Evolutionary conservation across 2,113 vertebrate species (phyloP), one percentile per base, ranked within the genome.

Genomic region (Microcebus ravelobensis): DNA sequence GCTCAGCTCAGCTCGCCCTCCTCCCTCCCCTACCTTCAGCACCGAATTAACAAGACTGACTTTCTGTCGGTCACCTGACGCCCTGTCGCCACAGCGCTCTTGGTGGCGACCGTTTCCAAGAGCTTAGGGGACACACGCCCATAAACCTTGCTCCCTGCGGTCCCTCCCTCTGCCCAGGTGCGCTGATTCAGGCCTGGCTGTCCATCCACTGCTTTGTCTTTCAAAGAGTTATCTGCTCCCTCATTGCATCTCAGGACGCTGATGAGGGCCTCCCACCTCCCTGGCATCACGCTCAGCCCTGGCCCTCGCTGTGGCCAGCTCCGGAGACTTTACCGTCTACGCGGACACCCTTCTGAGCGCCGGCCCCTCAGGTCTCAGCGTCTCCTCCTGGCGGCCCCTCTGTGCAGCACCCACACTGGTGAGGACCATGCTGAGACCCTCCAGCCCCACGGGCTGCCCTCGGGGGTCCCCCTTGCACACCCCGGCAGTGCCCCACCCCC

Each of bases 131-230:
- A 59, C 57, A 14, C 2, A 0, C 3, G 0, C 21, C 21, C 3
- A 0, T 2, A 5, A 13, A 17, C n/a, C 48, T 77, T 3, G n/a
- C 20, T 45, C 23, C 14, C 39, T 63, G 1, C 1, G 27, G 20
- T 18, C 11, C 0, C n/a, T 3, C 45, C 14, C 29, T 48, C 21
- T 13, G 0, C 4, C 6, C 1, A 0, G 7, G 21, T 1, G 0
- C 0, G 7, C 48, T 27, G 6, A 2, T 36, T 0, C 1, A 25
- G 18, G 12, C 39, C 79, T 10, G 1, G 48, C 23, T 36, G 23
- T 12, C 23, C 15, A 0, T 1, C 14, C 61, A 1, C 14, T 31
- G 57, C 15, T 5, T 29, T 2, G 20, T 17, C 45, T 1, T 59
- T 29, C 92, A 14, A 6, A 85, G 36, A 80, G 18, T 70, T 10